Evolutionary conservation across 2,797 vertebrate species (phyloP), one percentile per base, ranked within the genome.

Genomic region (Leptodactylus fallax): DNA sequence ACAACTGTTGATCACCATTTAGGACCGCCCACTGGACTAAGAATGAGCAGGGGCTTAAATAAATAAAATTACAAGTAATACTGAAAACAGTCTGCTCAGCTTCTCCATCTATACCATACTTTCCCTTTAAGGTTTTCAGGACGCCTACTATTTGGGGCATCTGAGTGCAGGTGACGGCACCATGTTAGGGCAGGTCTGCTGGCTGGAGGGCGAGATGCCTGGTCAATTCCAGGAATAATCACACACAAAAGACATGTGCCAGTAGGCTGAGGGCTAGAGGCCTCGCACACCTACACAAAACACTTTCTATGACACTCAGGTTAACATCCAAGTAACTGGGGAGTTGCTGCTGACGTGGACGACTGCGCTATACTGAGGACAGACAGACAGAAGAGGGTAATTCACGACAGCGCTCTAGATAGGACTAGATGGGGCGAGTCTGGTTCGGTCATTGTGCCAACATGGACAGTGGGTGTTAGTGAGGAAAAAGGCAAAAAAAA

Each of bases 171-270:
- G 14, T 7, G 67, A 10, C 16, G 13, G 36, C 12, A 72, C 49
- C 19, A 2, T 76, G 72, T 76, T 14, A 6, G 74, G 74, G 49
- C 74, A 77, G 47, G 74, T 77, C 7, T 51, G 19, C 21, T 51
- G 72, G 47, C 72, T 53, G 74, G n/a, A 23, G 21, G 71, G 19
- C 11, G 74, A 51, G 47, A 53, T 23, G 49, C 21, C 12, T 53
- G 49, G 21, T 77, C 74, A 47, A 51, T 77, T 77, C 74, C 74
- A 51, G 45, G n/a, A 14, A 77, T 77, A 72, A 45, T 69, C 25
- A 1, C 19, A 6, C 11, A 53, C 10, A 51, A 1, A 47, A 1
- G 1, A 16, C 74, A 53, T 77, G 74, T 53, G 49, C 19, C 74
- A 51, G 74, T 47, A 14, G 2, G 74, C 49, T 0, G 49, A 7